Conservation (phyloP, 1,140 invertebrate species). For the Sipha flava region DNA sequence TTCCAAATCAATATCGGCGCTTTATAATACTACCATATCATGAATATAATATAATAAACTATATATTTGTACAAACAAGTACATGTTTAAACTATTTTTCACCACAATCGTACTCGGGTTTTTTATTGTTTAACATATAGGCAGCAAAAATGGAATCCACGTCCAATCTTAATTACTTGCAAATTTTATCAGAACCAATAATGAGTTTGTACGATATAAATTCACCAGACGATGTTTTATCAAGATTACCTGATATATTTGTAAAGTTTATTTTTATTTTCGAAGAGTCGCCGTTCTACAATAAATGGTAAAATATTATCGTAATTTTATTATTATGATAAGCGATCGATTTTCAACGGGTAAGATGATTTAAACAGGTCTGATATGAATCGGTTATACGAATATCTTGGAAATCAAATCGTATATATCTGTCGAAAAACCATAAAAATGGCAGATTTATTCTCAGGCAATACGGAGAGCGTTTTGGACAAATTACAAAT, state of each 20-base stretch:
- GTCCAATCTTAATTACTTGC: background rate
- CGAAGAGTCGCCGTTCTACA: background rate
- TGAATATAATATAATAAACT: background rate
- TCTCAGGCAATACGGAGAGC: background rate
- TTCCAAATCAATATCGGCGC: too few species aligned
- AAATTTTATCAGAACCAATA: background rate
- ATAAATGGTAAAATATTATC: slow-evolving; percentile 6
- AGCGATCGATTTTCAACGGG: background rate
- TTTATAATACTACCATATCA: too few species aligned
- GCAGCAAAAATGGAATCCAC: background rate
- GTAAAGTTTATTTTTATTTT: background rate
- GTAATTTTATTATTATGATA: background rate
- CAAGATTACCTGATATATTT: background rate
- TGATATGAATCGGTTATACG: background rate
- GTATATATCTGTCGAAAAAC: slow-evolving; percentile 6
- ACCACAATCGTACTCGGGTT: too few species aligned
- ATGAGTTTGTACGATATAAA: background rate
- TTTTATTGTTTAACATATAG: background rate
- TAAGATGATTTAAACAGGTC: background rate
- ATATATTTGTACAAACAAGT: too few species aligned
- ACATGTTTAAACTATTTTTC: too few species aligned
- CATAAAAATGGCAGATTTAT: background rate
- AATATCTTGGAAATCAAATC: slow-evolving; percentile 18
- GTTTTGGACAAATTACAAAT: background rate
- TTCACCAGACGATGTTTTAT: background rate